Conservation (phyloP, 2,113 vertebrate species). For the Hippocampus barbouri region DNA sequence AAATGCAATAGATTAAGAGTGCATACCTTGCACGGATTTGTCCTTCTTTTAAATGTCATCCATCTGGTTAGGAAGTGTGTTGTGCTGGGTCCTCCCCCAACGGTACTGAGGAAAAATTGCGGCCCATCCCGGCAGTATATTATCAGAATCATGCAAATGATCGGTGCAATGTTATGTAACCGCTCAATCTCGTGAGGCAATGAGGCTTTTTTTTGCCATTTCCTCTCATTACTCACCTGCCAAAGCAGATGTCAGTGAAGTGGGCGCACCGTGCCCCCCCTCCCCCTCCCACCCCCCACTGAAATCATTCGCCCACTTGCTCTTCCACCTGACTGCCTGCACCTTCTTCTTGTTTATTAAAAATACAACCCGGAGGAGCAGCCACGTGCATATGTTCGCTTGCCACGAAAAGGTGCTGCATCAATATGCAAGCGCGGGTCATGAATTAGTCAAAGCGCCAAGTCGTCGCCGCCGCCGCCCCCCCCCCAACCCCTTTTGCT, state of each 20-base stretch:
- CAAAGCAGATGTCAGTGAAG: conserved; percentile 1
- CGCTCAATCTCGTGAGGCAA: conserved; percentile 14
- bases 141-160: background rate
- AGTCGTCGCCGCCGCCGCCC: background rate
- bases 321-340: conserved; percentile 60
- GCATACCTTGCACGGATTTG: too few relatives aligned
- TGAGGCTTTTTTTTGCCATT: conserved; percentile 57
- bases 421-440: conserved; percentile 71
- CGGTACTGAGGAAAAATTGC: too few relatives aligned
- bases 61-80: too few relatives aligned
- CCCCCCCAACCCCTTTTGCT: background rate
- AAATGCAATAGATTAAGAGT: too few relatives aligned
- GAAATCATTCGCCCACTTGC: conserved; percentile 28
- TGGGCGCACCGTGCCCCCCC: too few relatives aligned
- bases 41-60: too few relatives aligned
- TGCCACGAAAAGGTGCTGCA: conserved; percentile 61
- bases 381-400: conserved; percentile 66
- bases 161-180: background rate
- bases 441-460: conserved; percentile 66
- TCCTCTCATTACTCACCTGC: conserved; percentile 60
- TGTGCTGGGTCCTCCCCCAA: too few relatives aligned
- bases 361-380: conserved; percentile 54
- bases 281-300: too few relatives aligned
- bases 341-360: conserved; percentile 43
- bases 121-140: too few relatives aligned